These are phyloP conservation scores for Nephrotoma flavescens DNA, from an alignment of 2,888 invertebrate genomes.

Conservation along the genomic window DNA sequence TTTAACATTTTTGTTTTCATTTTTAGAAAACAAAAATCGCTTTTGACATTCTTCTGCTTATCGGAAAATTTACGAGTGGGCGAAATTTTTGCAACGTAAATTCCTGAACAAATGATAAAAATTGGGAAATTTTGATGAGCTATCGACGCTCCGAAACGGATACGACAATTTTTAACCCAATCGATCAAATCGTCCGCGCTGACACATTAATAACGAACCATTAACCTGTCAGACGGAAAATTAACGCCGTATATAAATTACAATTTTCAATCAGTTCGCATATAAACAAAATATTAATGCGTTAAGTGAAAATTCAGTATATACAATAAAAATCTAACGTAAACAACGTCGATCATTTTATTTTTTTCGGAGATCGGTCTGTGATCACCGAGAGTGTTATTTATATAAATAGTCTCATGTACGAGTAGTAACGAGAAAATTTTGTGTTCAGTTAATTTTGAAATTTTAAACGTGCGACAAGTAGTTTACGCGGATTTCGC, in stretches of 20 bases:
- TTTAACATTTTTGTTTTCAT: neutral
- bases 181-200: neutral
- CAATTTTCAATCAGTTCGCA: neutral
- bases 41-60: neutral
- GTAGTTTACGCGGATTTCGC: neutral
- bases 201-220: neutral
- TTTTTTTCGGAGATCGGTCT: neutral
- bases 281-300: neutral
- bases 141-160: neutral
- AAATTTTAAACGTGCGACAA: neutral
- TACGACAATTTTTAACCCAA: neutral
- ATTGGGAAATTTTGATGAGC: neutral
- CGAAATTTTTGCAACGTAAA: neutral
- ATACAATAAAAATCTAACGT: neutral
- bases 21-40: neutral
- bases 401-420: neutral
- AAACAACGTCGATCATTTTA: neutral
- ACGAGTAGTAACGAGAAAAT: neutral
- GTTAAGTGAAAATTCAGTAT: neutral
- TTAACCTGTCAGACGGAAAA: neutral
- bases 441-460: neutral
- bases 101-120: no score
- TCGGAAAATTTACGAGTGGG: no score
- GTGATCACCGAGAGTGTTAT: neutral
- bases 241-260: neutral